These are phyloP conservation scores for Stenurella melanura DNA, from an alignment of 2,888 invertebrate genomes.

Conservation along the genomic window DNA sequence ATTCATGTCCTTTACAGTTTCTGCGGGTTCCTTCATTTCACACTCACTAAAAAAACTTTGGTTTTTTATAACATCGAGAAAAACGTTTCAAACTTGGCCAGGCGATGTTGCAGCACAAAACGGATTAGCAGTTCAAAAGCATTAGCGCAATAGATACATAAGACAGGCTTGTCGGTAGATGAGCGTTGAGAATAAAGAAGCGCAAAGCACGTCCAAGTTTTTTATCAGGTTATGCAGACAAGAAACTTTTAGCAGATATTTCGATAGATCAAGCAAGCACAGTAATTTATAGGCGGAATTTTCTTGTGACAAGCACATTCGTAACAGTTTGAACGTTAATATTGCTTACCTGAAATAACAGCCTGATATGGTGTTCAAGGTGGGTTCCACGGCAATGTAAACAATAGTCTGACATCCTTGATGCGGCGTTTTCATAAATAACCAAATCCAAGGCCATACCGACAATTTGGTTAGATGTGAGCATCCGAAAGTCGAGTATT, in stretches of 20 bases:
- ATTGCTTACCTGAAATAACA: conserved; percentile 79
- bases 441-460: conserved; percentile 81
- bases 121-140: too few relatives aligned
- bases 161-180: too few relatives aligned
- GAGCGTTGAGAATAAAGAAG: too few relatives aligned
- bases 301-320: neutral
- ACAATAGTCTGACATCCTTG: conserved; percentile 83
- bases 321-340: neutral
- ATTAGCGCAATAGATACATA: too few relatives aligned
- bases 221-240: too few relatives aligned
- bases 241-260: too few relatives aligned
- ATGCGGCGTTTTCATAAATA: conserved; percentile 80
- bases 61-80: too few relatives aligned
- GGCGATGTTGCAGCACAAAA: too few relatives aligned
- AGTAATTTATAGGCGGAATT: neutral
- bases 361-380: conserved; percentile 78
- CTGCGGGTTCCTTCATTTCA: conserved; percentile 69
- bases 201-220: too few relatives aligned
- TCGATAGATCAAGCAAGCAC: neutral
- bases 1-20: conserved; percentile 65
- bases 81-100: too few relatives aligned
- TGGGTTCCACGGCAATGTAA: conserved; percentile 80
- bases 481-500: conserved; percentile 75
- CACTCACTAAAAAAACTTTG: conserved; percentile 68
- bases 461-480: conserved; percentile 76